A percentile compares a stretch with the other conserved stretches of the same genome.
These are phyloP conservation scores for Dilophus febrilis DNA, from an alignment of 2,888 invertebrate genomes.

Conservation along the genomic window DNA sequence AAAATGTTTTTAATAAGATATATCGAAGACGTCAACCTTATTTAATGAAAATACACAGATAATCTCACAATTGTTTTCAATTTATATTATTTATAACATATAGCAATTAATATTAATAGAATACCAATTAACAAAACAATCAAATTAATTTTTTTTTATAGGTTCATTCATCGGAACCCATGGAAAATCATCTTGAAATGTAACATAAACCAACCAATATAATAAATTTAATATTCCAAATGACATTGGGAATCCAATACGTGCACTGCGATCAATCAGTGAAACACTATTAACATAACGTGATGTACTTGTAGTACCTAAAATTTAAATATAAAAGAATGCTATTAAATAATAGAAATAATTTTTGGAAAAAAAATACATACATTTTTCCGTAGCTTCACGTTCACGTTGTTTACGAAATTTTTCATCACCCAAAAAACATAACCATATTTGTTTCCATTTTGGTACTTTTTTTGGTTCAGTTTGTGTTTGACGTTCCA, in stretches of 20 bases:
- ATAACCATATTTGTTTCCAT: slow-evolving; percentile 65
- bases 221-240: slow-evolving; percentile 72
- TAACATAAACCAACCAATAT: slow-evolving; percentile 78
- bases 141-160: no score
- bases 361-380: background rate
- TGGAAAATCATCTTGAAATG: slow-evolving; percentile 54
- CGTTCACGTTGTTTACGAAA: slow-evolving; percentile 55
- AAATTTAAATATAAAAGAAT: background rate
- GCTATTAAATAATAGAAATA: background rate
- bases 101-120: no score
- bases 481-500: slow-evolving; percentile 72
- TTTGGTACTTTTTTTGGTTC: slow-evolving; percentile 52
- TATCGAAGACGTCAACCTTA: no score
- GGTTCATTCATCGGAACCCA: background rate
- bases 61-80: no score
- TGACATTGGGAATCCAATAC: slow-evolving; percentile 69
- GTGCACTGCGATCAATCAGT: slow-evolving; percentile 63
- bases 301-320: background rate
- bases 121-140: no score
- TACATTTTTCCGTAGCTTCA: slow-evolving; percentile 34
- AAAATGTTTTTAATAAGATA: no score
- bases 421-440: slow-evolving; percentile 59
- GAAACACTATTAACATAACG: slow-evolving; percentile 76
- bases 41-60: no score
- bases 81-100: no score